Base-by-base conservation (phyloP, 2,797 vertebrate genomes). In the Micrastur ruficollis region DNA sequence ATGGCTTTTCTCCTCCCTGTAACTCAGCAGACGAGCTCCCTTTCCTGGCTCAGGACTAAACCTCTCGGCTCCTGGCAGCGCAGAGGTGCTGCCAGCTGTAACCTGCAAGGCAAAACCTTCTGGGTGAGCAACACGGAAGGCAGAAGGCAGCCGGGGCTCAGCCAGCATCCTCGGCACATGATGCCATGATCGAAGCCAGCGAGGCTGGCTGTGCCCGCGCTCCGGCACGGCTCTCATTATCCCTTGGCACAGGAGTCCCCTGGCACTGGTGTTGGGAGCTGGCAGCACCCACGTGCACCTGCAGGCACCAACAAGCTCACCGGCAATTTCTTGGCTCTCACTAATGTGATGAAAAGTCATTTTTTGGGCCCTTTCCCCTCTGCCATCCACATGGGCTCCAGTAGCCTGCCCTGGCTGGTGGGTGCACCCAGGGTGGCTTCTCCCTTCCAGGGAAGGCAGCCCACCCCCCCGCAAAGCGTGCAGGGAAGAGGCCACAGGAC, bases 181-280 rank as follows among this genome's bases (percentile, higher is more conserved):
- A 61, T n/a, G 68, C 59, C 0, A 1, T 2, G 1, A 8, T 2
- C 0, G 26, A 4, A 74, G 62, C 79, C 75, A 68, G 67, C 4
- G 0, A 21, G 12, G 38, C 84, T 1, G 50, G 50, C 74, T 63
- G 81, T 8, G 78, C 78, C 74, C 1, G 0, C 0, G 6, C 74
- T 50, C 76, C 19, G 0, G 65, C 85, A 52, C 1, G 2, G 80
- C 7, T 7, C 75, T 55, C 53, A 3, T 82, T 26, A 88, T 79
- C 86, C 67, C 82, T 87, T 90, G 93, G 94, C 88, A 72, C 27
- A 3, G 82, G 58, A 52, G 29, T 22, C 14, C 67, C 27, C 65
- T 93, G 90, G 94, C 76, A 73, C 50, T 0, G 2, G 15, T 38
- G 55, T 0, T 1, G 20, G 83, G 67, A 88, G 91, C 86, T 95